These are phyloP conservation scores for Hybos culiciformis DNA, from an alignment of 2,888 invertebrate genomes.

Conservation along the genomic window DNA sequence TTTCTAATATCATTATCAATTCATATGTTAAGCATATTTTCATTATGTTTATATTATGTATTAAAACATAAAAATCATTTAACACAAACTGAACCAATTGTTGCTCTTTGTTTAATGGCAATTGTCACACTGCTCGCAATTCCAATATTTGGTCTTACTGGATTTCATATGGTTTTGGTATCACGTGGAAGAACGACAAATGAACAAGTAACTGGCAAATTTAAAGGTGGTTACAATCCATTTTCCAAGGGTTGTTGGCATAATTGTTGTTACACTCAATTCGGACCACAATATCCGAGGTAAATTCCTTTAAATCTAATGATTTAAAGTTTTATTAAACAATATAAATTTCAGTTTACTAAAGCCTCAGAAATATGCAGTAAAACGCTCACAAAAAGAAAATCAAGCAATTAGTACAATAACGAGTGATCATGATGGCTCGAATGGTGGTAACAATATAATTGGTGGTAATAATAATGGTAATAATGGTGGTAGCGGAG, in stretches of 20 bases:
- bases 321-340: conserved; percentile 10
- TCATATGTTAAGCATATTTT: conserved; percentile 96
- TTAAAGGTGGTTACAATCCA: conserved; percentile 96
- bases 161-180: conserved; percentile 95
- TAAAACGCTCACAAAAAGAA: conserved; percentile 43
- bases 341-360: conserved; percentile 43
- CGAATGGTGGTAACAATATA: conserved; percentile 25
- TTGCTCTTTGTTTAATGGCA: conserved; percentile 81
- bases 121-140: conserved; percentile 83
- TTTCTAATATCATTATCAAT: conserved; percentile 91
- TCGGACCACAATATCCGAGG: conserved; percentile 97
- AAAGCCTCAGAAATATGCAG: conserved; percentile 52
- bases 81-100: conserved; percentile 65
- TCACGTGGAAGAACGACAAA: conserved; percentile 95
- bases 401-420: conserved; percentile 36
- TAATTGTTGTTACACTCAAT: conserved; percentile 91
- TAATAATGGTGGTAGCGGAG: background rate
- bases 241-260: conserved; percentile 91
- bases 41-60: conserved; percentile 83
- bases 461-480: conserved; percentile 21
- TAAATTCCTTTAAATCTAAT: conserved; percentile 32
- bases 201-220: conserved; percentile 99
- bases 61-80: conserved; percentile 71
- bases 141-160: conserved; percentile 94
- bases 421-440: conserved; percentile 35